Percentiles rank a stretch among this genome's conserved stretches.
phyloP scores from a whole-genome alignment of 2,888 invertebrate species.

The Proisotoma minuta region DNA sequence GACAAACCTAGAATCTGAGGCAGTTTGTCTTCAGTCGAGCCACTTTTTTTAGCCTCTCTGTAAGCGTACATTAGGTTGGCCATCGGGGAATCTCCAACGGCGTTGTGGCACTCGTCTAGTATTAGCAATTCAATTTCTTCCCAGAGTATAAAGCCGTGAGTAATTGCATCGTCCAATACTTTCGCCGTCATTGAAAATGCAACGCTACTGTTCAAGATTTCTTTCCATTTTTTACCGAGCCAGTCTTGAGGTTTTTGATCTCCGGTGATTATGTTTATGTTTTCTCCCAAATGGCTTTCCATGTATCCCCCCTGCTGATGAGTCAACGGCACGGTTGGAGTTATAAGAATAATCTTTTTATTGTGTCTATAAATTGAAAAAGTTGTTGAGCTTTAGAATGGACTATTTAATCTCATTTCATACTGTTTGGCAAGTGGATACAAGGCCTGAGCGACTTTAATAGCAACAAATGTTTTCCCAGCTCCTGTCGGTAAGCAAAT shows the following conservation, averaged over 20 bases:
- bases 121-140: not conserved
- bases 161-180: not conserved
- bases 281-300: not conserved
- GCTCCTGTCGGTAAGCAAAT: not conserved
- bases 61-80: constrained; percentile 55
- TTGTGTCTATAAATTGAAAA: no score
- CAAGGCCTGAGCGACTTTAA: not conserved
- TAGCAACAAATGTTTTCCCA: constrained; percentile 2
- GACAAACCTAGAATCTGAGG: constrained; percentile 80
- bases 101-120: constrained; percentile 94
- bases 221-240: not conserved
- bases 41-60: not conserved
- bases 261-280: not conserved
- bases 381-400: no score
- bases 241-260: not conserved
- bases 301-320: not conserved
- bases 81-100: constrained; percentile 76
- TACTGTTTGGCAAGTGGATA: no score
- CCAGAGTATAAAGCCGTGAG: not conserved
- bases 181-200: not conserved
- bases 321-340: not conserved
- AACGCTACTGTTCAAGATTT: not conserved
- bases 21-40: constrained; percentile 47
- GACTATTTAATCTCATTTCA: no score
- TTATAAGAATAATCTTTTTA: not conserved